Base-by-base conservation (phyloP, 2,797 vertebrate genomes). In the Cryptoprocta ferox region DNA sequence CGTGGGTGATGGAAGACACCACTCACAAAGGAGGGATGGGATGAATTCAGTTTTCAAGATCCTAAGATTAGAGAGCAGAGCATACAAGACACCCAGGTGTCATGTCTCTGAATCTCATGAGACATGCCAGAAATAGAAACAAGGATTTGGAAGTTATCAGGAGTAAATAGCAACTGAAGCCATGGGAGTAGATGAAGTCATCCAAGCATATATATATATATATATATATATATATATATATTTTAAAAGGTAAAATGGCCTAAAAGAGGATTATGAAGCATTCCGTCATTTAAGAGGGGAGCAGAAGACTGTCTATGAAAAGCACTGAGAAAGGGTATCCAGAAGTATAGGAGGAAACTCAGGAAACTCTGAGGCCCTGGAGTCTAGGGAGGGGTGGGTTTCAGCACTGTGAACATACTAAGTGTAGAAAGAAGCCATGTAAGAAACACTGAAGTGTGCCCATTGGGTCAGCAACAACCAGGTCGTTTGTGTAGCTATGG, bases 31-130 rank as follows among this genome's bases (percentile, higher is more conserved):
- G 39, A 70, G 28, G 68, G 32, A 39, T 63, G 26, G 42, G 16
- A 35, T 68, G 26, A 85, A 18, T 84, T 89, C 63, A 30, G 24
- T 63, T 92, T 88, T 88, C 70, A 89, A 89, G 79, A 59, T 75
- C 75, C 79, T 89, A 50, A 93, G 79, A 59, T 89, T 73, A 95
- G 63, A 89, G 19, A 91, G 48, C 32, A 82, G 19, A 94, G 48
- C 28, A 78, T 1, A 0, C 32, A 79, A 53, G 61, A 35, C 66
- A 26, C 45, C 19, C 19, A 53, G 82, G 90, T 80, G 53, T 65
- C 48, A 48, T 92, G 28, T 56, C 28, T 87, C 75, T 70, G 79
- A 91, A 56, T 50, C 70, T 85, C 30, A 11, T 81, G 78, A 91
- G 32, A 79, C 28, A 48, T 87, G 59, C 71, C 86, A 89, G 63